A percentile compares a stretch with the other conserved stretches of the same genome.
Conservation (phyloP, 64 coral and sea anemone genomes). For the Stichodactyla helianthus region DNA sequence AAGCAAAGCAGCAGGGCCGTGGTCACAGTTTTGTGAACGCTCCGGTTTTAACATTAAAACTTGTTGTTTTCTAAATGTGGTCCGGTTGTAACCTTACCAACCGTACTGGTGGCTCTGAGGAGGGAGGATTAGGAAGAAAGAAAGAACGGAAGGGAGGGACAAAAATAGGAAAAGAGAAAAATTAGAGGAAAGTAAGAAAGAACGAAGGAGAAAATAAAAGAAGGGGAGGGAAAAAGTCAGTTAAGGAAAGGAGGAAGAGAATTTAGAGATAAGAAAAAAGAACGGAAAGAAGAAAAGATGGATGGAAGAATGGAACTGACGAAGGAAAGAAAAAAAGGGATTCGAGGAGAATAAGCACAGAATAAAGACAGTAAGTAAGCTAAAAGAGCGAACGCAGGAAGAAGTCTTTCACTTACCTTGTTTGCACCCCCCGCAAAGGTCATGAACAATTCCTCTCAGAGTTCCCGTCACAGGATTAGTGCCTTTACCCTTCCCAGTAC, state of each 20-base stretch:
- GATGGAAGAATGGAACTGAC: not conserved
- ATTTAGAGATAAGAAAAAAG: not conserved
- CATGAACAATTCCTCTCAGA: constrained; percentile 53
- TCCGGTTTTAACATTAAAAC: too few relatives aligned
- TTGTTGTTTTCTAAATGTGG: too few relatives aligned
- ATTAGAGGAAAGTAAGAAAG: not conserved
- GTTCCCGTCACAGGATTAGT: constrained; percentile 33
- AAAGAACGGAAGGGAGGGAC: too few relatives aligned
- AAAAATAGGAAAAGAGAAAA: not conserved
- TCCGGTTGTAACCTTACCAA: too few relatives aligned
- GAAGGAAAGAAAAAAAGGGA: not conserved
- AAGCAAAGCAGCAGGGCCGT: too few relatives aligned
- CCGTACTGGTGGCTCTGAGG: too few relatives aligned
- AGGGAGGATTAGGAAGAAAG: too few relatives aligned
- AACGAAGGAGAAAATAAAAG: not conserved
- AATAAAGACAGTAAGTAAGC: not conserved
- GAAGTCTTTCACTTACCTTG: constrained; percentile 26
- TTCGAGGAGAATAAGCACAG: not conserved
- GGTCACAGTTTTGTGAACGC: too few relatives aligned
- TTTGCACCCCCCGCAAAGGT: constrained; percentile 61
- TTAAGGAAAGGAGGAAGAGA: not conserved
- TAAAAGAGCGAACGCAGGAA: not conserved
- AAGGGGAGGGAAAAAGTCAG: not conserved
- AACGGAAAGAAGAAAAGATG: not conserved
- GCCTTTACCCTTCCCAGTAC: constrained; percentile 39